A percentile compares a stretch with the other conserved stretches of the same genome.
Evolutionary conservation across 2,113 vertebrate genomes (phyloP).

Genomic region (Eulacestoma nigropectus): DNA sequence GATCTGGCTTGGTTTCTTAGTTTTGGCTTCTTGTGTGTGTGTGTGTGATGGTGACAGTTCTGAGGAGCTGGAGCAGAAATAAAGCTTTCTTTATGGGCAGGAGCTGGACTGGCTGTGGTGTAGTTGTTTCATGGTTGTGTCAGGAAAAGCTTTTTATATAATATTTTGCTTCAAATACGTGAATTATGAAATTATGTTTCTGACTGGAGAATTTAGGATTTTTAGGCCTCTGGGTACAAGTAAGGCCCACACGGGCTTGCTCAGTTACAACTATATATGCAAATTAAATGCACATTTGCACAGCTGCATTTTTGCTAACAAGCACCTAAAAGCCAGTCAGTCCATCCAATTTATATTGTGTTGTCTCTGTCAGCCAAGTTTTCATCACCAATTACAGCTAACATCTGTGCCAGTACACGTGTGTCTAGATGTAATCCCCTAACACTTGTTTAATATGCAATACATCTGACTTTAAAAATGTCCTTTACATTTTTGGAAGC

Average conservation of each 20-base stretch:
- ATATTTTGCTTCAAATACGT: background rate
- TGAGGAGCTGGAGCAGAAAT: background rate
- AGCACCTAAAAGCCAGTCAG: background rate
- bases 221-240: background rate
- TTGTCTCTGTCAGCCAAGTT: background rate
- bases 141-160: background rate
- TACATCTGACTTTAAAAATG: background rate
- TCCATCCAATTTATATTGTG: background rate
- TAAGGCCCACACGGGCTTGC: background rate
- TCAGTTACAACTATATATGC: background rate
- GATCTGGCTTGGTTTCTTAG: background rate
- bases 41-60: background rate
- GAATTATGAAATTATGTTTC: background rate
- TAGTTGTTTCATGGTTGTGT: background rate
- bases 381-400: background rate
- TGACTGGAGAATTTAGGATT: background rate
- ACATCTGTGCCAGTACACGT: background rate
- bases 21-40: background rate
- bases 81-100: background rate
- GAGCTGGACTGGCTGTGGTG: background rate
- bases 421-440: background rate
- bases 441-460: background rate
- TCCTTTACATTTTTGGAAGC: constrained; percentile 2
- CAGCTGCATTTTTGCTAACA: background rate
- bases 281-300: background rate